Base-by-base conservation (phyloP, 2,888 invertebrate species). In the Nomada flava region DNA sequence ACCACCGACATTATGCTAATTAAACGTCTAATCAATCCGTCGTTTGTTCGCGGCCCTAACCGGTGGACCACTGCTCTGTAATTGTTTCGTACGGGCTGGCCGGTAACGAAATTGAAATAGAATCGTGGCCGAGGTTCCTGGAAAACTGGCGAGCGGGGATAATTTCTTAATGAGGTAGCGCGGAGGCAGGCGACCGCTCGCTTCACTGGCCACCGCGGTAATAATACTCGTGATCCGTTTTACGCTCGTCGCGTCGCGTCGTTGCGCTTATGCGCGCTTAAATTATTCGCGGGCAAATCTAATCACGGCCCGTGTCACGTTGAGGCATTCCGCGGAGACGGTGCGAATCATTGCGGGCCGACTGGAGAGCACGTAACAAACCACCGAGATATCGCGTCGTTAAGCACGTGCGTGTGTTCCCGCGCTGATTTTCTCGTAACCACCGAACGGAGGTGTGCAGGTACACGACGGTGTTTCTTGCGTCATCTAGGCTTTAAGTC, bases 11-110 rank as follows among this genome's bases (percentile, higher is more conserved):
- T 89, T 91, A 90, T 90, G 89, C 86, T 91, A 90, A 91, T 90
- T 90, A 86, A 87, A 89, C 83, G 86, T 89, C 89, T 89, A 90
- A 91, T 91, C 90, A 89, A 86, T 84, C 83, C 73, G 81, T 86
- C 84, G 84, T 89, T 89, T 85, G 88, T 85, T 76, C 79, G 60
- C 69, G 63, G 72, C 64, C 60, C 36, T 69, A 62, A 75, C 72
- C 77, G 50, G 50, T 64, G 76, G 64, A n/a, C 70, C 64, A 29
- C n/a, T 26, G 60, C 55, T 53, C 26, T 63, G 72, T 69, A 78
- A 88, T 82, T 83, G 73, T 85, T 72, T 82, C 63, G 69, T 36
- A 44, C 73, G 57, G 26, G 7, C 7, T 64, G 64, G 18, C 53
- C 23, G 53, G 23, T 42, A 36, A 65, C 68, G 15, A 57, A 57